Percentiles rank a stretch among this genome's conserved stretches.
Conservation (phyloP, 2,113 vertebrate species). For the Pantherophis guttatus region DNA sequence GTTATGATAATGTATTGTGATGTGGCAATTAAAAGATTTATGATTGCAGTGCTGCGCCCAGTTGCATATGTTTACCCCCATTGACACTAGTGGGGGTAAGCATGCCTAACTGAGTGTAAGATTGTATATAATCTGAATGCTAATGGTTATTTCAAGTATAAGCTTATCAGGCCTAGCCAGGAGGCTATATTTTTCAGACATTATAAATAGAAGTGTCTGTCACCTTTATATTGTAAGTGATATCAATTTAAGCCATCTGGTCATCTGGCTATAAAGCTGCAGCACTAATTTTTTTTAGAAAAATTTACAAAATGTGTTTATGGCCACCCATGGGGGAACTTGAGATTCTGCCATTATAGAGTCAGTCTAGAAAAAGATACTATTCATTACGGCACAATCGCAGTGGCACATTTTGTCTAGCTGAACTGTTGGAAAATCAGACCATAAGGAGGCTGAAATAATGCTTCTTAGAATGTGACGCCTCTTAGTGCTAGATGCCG, state of each 20-base stretch:
- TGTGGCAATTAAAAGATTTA: conserved; percentile 45
- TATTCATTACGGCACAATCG: neutral
- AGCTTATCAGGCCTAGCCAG: neutral
- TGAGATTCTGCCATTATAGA: neutral
- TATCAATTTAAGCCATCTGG: neutral
- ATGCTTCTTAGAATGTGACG: neutral
- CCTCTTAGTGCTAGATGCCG: neutral
- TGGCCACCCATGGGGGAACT: neutral
- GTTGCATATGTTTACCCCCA: conserved; percentile 3
- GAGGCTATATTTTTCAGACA: neutral
- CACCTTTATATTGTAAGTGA: neutral
- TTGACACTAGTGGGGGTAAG: neutral
- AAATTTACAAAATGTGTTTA: neutral
- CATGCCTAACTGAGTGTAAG: neutral
- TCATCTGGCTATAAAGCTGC: neutral
- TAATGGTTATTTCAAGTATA: conserved; percentile 33
- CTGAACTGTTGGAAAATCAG: conserved; percentile 17
- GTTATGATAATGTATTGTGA: conserved; percentile 40
- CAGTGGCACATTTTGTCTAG: neutral
- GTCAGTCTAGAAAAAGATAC: neutral
- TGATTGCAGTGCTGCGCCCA: neutral
- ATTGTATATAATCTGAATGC: conserved; percentile 43
- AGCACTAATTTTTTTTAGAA: neutral
- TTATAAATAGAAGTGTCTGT: neutral
- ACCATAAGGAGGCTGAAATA: neutral